These are phyloP conservation scores for Hartigia nigra DNA, from an alignment of 2,888 invertebrate genomes.

Conservation along the genomic window DNA sequence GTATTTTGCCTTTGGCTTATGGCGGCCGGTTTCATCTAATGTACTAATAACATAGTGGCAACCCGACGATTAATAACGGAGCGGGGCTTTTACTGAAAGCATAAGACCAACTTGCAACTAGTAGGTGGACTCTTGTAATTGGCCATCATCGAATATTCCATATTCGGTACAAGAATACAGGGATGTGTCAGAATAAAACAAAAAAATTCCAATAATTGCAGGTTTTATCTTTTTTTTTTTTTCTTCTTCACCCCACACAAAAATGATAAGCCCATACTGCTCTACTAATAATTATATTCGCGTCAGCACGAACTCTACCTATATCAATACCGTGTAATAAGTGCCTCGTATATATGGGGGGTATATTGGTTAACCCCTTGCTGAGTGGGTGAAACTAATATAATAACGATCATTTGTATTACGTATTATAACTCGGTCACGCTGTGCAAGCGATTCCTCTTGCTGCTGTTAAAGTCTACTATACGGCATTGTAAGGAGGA, in stretches of 20 bases:
- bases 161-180: neutral
- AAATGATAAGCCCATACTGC: neutral
- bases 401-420: conserved; percentile 34
- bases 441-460: conserved; percentile 19
- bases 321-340: conserved; percentile 20
- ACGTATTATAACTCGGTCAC: conserved; percentile 11
- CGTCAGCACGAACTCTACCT: neutral
- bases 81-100: conserved; percentile 10
- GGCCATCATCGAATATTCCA: neutral
- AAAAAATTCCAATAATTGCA: neutral
- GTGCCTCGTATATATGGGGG: conserved; percentile 24
- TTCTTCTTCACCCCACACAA: neutral
- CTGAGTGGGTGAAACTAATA: conserved; percentile 29
- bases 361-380: conserved; percentile 33
- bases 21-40: conserved; percentile 62
- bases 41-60: conserved; percentile 64
- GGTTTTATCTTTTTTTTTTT: neutral
- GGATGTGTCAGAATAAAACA: neutral
- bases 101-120: conserved; percentile 22
- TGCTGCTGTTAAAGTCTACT: conserved; percentile 4
- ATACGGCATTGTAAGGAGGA: neutral
- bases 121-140: conserved; percentile 44
- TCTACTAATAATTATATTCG: conserved; percentile 4
- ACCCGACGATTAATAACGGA: conserved; percentile 62
- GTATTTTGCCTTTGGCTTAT: conserved; percentile 42